Evolutionary conservation across 2,797 vertebrate species (phyloP), one percentile per base, ranked within the genome.

Genomic region (Microcaecilia unicolor): DNA sequence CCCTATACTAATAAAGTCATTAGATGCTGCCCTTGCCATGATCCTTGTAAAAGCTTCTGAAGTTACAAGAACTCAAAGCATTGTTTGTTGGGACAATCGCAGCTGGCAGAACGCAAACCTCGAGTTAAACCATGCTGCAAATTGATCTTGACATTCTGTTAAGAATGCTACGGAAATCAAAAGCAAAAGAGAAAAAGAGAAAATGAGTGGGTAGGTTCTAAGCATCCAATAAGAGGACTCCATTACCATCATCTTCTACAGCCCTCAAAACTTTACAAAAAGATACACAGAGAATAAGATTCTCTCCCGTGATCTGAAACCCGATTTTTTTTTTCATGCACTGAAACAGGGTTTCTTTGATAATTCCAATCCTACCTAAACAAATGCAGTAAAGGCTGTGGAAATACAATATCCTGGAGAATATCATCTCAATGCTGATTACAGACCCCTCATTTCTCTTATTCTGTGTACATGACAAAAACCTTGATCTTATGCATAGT

Each of bases 1-100:
- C 79, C 84, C 72, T 79, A 93, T 83, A 86, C 86, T 83, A 88
- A 88, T 86, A 80, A 87, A 86, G 81, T 79, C 78, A 84, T 87
- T 81, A 86, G 87, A 87, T 83, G 81, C 78, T 84, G 78, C 74
- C 76, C 75, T 76, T 83, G 81, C 75, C 80, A 78, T 79, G 80
- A 79, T 82, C 78, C 70, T 76, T 64, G 69, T 77, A 70, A 84
- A 78, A 79, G 73, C 76, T 80, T 84, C 80, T 83, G 82, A 83
- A 85, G 80, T 83, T 83, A 84, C 82, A 83, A 76, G 79, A 84
- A 80, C 79, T 81, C 76, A 81, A n/a, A 10, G 77, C 67, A 83
- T 84, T 81, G 75, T 82, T 76, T 30, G 41, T 59, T 52, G 53
- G 76, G 74, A 85, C 82, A 85, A 84, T 81, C 49, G 72, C 78